Conservation (phyloP, 2,888 invertebrate genomes). For the Tromatobia lineatoria region DNA sequence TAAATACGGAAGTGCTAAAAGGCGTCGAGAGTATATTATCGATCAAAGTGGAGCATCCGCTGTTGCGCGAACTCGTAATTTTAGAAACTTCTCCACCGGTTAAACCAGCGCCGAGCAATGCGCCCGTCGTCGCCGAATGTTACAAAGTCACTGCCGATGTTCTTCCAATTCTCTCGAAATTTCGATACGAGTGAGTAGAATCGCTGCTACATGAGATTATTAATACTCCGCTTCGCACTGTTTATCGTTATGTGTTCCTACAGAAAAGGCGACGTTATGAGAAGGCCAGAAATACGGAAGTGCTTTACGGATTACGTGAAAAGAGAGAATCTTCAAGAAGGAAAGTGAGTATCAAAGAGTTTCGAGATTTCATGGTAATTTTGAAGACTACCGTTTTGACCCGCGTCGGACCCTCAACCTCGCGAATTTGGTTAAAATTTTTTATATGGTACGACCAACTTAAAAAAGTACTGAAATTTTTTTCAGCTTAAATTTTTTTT, state of each 20-base stretch:
- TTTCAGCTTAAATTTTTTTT: no score
- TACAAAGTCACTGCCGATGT: constrained; percentile 90
- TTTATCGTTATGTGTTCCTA: constrained; percentile 69
- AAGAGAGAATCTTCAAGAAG: constrained; percentile 87
- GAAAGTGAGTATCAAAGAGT: constrained; percentile 77
- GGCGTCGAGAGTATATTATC: constrained; percentile 92
- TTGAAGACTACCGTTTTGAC: no score
- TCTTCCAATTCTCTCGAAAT: constrained; percentile 88
- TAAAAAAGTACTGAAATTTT: no score
- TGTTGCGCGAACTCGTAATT: constrained; percentile 86
- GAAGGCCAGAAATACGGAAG: constrained; percentile 89
- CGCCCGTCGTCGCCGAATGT: constrained; percentile 89
- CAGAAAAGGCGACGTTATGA: constrained; percentile 89
- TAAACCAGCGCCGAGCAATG: constrained; percentile 81
- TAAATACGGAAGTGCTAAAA: constrained; percentile 87
- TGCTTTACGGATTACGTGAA: constrained; percentile 91
- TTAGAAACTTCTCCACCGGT: constrained; percentile 68
- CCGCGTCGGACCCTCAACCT: no score
- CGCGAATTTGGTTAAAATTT: no score
- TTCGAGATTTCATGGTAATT: no score
- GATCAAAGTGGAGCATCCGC: constrained; percentile 86
- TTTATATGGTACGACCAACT: no score
- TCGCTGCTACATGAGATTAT: not conserved
- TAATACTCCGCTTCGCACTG: not conserved
- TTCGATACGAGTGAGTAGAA: constrained; percentile 86